Percentiles rank a stretch among this genome's conserved stretches.
Conservation (phyloP, 1,140 invertebrate genomes). For the Cepaea nemoralis region DNA sequence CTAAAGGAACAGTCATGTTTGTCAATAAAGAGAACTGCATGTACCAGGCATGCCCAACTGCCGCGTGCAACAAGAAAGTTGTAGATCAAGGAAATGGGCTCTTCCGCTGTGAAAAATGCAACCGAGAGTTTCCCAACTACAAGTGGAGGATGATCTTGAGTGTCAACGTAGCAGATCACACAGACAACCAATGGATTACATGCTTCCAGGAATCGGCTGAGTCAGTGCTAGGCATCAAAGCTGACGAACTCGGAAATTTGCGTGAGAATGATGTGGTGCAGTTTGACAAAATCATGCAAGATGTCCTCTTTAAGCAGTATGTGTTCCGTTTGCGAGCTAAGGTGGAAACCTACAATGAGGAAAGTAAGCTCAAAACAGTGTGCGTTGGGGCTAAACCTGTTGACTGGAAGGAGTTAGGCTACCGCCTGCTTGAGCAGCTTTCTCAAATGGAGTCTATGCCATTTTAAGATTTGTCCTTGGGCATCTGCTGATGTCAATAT, state of each 20-base stretch:
- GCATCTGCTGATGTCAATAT: too few relatives aligned
- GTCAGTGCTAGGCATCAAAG: slow-evolving; percentile 81
- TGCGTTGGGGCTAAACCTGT: slow-evolving; percentile 79
- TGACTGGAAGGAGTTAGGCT: slow-evolving; percentile 83
- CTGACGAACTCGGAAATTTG: slow-evolving; percentile 79
- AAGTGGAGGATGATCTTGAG: slow-evolving; percentile 86
- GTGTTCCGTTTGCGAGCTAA: slow-evolving; percentile 87
- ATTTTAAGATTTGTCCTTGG: too few relatives aligned
- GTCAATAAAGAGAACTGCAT: slow-evolving; percentile 84
- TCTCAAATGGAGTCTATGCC: slow-evolving; percentile 33
- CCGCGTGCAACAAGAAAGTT: slow-evolving; percentile 92
- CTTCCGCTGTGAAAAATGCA: slow-evolving; percentile 95
- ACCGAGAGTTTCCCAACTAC: slow-evolving; percentile 85
- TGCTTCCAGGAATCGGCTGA: slow-evolving; percentile 91
- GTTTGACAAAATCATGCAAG: slow-evolving; percentile 78
- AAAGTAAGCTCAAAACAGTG: slow-evolving; percentile 83
- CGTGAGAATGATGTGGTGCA: slow-evolving; percentile 67
- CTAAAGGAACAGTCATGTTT: slow-evolving; percentile 80
- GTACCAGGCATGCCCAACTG: slow-evolving; percentile 88
- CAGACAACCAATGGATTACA: slow-evolving; percentile 87
- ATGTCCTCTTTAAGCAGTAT: slow-evolving; percentile 84
- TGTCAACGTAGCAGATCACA: slow-evolving; percentile 84
- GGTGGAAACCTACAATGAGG: slow-evolving; percentile 92
- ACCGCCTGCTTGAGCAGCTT: slow-evolving; percentile 74
- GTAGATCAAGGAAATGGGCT: slow-evolving; percentile 88